phyloP scores from a whole-genome alignment of 2,888 invertebrate species.

The Agrotis puta region DNA sequence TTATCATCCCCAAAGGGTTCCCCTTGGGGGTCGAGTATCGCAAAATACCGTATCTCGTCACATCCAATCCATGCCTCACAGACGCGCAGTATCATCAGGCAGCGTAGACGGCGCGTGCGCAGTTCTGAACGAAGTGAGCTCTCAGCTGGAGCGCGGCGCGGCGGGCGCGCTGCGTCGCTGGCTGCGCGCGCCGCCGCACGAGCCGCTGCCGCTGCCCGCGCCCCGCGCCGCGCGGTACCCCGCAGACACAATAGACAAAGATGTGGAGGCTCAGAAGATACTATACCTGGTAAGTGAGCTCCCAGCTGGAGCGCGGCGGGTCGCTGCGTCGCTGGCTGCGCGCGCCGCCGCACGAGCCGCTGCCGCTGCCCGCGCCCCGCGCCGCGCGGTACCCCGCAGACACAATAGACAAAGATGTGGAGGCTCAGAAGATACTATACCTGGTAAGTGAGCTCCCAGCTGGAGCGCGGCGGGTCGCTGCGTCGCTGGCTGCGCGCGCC shows the following conservation, averaged over 20 bases:
- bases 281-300: slow-evolving; percentile 91
- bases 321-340: no score
- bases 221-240: slow-evolving; percentile 81
- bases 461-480: no score
- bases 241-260: slow-evolving; percentile 42
- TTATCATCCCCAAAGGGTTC: no score
- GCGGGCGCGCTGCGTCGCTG: slow-evolving; percentile 84
- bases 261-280: slow-evolving; percentile 19
- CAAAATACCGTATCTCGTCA: no score
- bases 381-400: slow-evolving; percentile 34
- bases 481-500: no score
- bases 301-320: slow-evolving; percentile 96
- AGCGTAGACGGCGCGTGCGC: slow-evolving; percentile 99
- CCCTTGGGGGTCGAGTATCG: no score
- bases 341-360: slow-evolving; percentile 78
- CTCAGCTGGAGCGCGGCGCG: slow-evolving; percentile 95
- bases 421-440: no score
- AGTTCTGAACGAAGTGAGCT: slow-evolving; percentile 97
- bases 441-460: no score
- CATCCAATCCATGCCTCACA: slow-evolving; percentile 70
- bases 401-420: no score
- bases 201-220: slow-evolving; percentile 75
- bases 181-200: slow-evolving; percentile 90
- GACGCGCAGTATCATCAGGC: slow-evolving; percentile 97
- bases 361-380: slow-evolving; percentile 69